phyloP scores from a whole-genome alignment of 2,888 invertebrate genomes.

The Hofmannophila pseudospretella region DNA sequence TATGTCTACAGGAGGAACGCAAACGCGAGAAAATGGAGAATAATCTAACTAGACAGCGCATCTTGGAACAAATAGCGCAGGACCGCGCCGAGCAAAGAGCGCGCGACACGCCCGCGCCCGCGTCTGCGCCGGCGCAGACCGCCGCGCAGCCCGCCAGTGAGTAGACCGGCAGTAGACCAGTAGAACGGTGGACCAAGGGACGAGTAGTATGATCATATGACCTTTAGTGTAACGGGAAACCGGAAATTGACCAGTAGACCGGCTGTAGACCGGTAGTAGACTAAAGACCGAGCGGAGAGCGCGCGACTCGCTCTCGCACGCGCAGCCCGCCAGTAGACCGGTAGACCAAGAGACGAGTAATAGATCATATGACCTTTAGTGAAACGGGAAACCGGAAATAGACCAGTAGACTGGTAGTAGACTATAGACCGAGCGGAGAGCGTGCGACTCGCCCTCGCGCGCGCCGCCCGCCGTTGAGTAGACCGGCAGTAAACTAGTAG shows the following conservation, averaged over 20 bases:
- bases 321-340: neutral
- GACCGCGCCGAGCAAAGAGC: conserved; percentile 85
- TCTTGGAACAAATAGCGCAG: conserved; percentile 90
- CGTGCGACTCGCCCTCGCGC: too few relatives aligned
- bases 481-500: neutral
- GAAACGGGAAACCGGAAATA: neutral
- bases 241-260: neutral
- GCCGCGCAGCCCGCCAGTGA: conserved; percentile 23
- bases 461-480: neutral
- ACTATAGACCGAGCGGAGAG: neutral
- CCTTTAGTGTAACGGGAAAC: neutral
- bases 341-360: neutral
- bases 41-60: conserved; percentile 84
- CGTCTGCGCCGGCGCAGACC: conserved; percentile 4
- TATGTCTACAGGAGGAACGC: conserved; percentile 82
- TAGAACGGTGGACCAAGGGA: neutral
- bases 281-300: neutral
- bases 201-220: neutral
- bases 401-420: neutral
- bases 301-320: neutral
- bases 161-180: conserved; percentile 10
- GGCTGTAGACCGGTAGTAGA: neutral
- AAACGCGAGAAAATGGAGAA: conserved; percentile 87
- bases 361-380: neutral
- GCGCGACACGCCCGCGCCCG: conserved; percentile 15